Conservation (phyloP, 1,140 invertebrate species). For the Carposina sasakii region DNA sequence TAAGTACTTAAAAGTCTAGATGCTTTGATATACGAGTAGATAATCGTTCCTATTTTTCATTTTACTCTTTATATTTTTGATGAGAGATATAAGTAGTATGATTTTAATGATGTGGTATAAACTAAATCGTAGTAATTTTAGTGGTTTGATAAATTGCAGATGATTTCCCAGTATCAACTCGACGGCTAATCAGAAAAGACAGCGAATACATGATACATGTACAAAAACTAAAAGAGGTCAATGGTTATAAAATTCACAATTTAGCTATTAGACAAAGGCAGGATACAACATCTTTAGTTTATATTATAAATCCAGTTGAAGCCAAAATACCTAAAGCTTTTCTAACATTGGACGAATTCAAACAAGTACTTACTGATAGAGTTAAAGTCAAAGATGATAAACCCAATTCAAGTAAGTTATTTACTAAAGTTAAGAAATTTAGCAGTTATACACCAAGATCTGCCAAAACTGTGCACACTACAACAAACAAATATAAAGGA, state of each 20-base stretch:
- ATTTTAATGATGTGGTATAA: no score
- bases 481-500: no score
- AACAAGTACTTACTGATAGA: conserved; percentile 32
- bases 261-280: conserved; percentile 29
- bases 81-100: no score
- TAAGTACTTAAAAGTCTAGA: no score
- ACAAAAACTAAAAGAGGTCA: conserved; percentile 51
- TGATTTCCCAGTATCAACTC: conserved; percentile 13
- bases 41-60: no score
- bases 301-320: conserved; percentile 60
- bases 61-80: no score
- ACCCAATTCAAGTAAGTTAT: no score
- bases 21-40: no score
- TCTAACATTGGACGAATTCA: conserved; percentile 48
- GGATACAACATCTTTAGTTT: conserved; percentile 33
- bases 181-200: conserved; percentile 18
- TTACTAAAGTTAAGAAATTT: no score
- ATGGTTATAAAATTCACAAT: conserved; percentile 52
- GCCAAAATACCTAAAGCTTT: conserved; percentile 46
- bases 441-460: no score
- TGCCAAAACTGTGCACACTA: no score
- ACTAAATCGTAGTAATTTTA: no score
- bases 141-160: conserved; percentile 4
- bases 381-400: conserved; percentile 25
- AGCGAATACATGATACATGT: conserved; percentile 40